Conservation (phyloP, 1,140 invertebrate genomes). For the Meteorus sp. region DNA sequence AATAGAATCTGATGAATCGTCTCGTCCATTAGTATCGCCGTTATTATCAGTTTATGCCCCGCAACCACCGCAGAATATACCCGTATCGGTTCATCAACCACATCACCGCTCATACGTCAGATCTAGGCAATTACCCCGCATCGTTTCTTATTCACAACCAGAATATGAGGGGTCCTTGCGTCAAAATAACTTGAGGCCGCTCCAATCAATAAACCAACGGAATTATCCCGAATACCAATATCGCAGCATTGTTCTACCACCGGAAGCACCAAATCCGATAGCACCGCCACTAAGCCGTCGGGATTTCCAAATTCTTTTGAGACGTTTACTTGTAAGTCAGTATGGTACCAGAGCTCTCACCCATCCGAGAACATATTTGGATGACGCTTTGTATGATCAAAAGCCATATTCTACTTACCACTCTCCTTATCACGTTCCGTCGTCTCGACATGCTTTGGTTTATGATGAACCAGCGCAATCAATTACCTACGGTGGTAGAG, state of each 20-base stretch:
- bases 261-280: conserved; percentile 52
- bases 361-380: conserved; percentile 51
- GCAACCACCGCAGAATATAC: too few relatives aligned
- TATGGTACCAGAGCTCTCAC: conserved; percentile 51
- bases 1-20: too few relatives aligned
- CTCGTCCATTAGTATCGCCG: too few relatives aligned
- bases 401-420: conserved; percentile 52
- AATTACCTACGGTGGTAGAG: too few relatives aligned
- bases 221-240: conserved; percentile 51
- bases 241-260: conserved; percentile 44
- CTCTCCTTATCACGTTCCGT: conserved; percentile 38
- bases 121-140: too few relatives aligned
- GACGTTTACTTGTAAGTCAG: conserved; percentile 50
- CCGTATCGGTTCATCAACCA: too few relatives aligned
- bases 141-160: neutral
- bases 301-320: conserved; percentile 50
- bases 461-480: conserved; percentile 31
- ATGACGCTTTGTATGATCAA: conserved; percentile 54
- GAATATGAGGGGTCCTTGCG: neutral
- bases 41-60: too few relatives aligned
- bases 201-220: conserved; percentile 43
- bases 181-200: conserved; percentile 31
- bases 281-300: conserved; percentile 49
- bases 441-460: conserved; percentile 26
- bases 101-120: too few relatives aligned